Evolutionary conservation across 2,888 invertebrate genomes (phyloP), one percentile per base, ranked within the genome.

Genomic region (Drosophila helvetica): DNA sequence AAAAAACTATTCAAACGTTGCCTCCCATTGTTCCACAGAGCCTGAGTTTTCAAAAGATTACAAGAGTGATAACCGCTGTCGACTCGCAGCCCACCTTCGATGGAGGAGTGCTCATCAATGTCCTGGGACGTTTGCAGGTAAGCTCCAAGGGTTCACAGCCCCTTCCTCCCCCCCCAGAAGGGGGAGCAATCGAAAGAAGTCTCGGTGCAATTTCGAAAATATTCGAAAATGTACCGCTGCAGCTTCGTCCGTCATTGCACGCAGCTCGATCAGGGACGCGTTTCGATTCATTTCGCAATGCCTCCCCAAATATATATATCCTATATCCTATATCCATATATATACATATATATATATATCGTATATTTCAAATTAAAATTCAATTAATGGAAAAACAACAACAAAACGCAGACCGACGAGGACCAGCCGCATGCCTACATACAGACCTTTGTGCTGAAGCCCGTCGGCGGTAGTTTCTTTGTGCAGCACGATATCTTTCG

Each of bases 71-170:
- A 91, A 98, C 99, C 68, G 96, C 97, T 27, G 95, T 98, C 74
- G 99, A 99, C 92, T 97, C 98, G 55, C 99, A 99, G 92, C 99
- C 99, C n/a, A 98, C 97, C 94, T 96, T 97, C 90, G 99, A 98
- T 93, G 99, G 98, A 70, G 98, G 98, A 75, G 97, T 99, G 80
- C 93, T 99, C 92, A 98, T 99, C 84, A 97, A 97, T 93, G 99
- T 99, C 58, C 94, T 99, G 84, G 99, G 99, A 88, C 96, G 98
- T 93, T 94, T 99, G 90, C 97, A 99, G 96, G 98, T 98, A 93
- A 93, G 91, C 52, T 25, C 19, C 19, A 17, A 17, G 15, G 8
- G 15, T 38, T 18, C n/a, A 19, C 19, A 38, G 4, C 15, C 19
- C 4, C 22, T 22, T 22, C 5, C 22, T 22, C 5, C 12, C 15